Evolutionary conservation across 2,113 vertebrate species (phyloP), one percentile per base, ranked within the genome.

Genomic region (Agelaius phoeniceus): DNA sequence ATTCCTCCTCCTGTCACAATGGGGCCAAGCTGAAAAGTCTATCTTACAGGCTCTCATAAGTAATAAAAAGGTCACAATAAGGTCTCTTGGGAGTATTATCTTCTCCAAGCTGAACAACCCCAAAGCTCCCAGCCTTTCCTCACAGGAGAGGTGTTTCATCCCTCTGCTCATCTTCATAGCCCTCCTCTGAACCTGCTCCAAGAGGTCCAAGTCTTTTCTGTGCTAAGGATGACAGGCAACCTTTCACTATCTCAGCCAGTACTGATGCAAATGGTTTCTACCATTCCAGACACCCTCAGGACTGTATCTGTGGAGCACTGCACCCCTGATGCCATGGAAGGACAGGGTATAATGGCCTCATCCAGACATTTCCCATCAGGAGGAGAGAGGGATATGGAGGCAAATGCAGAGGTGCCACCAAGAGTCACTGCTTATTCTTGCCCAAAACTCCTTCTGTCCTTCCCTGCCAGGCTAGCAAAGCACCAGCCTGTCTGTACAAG

Each of bases 341-440:
- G 28, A 57, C 39, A 55, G 28, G 7, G 46, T 18, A 28, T 35
- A 68, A 66, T 7, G 13, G 46, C 43, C 46, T 46, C 72, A 86
- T 26, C n/a, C 62, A 76, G 19, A 55, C 18, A 55, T 4, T 66
- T 77, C 69, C 54, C 30, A 51, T 12, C 15, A 90, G 35, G 23
- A 91, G 52, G 30, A 80, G 7, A 10, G 22, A 84, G 18, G 39
- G 19, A 68, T 1, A 3, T 35, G 33, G 76, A 74, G 37, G 46
- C 0, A 0, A 31, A 48, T 2, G 1, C 17, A 80, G 52, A 83
- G 8, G 21, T 41, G n/a, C 19, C 51, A 69, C 11, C 31, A 9
- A 66, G 23, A 77, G 9, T 55, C 73, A 46, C 35, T 59, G 33
- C 35, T 26, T 73, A 33, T 73, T 61, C 41, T 52, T 77, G 23